Conservation (phyloP, 2,113 vertebrate species). For the Struthidea cinerea region DNA sequence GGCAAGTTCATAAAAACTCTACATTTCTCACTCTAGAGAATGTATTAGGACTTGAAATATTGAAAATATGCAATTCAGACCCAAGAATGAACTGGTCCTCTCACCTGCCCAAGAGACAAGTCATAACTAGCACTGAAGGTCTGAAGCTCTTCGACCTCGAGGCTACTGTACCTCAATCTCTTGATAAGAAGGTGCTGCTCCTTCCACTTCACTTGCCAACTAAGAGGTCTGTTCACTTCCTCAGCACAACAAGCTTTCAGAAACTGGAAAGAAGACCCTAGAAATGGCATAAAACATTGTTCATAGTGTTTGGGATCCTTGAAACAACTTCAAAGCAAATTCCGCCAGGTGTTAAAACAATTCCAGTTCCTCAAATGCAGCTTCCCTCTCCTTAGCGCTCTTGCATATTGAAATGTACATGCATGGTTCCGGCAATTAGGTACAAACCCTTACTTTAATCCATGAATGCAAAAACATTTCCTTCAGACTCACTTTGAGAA, state of each 20-base stretch:
- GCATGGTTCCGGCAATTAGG: neutral
- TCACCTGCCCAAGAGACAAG: neutral
- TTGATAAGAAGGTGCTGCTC: neutral
- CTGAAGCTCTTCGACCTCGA: rapidly evolving
- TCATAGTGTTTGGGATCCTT: neutral
- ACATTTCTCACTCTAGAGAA: neutral
- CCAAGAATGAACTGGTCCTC: neutral
- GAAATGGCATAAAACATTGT: neutral
- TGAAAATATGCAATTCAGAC: neutral
- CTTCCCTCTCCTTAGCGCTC: neutral
- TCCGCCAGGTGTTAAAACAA: neutral
- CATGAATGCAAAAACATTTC: neutral
- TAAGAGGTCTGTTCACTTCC: neutral
- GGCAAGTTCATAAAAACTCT: neutral
- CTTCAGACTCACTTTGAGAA: neutral
- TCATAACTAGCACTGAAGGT: neutral
- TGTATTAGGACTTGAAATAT: neutral
- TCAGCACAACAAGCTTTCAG: neutral
- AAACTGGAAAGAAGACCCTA: neutral
- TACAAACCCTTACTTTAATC: neutral
- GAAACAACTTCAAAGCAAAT: neutral
- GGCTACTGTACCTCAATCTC: neutral
- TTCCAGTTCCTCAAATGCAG: neutral
- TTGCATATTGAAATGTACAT: neutral
- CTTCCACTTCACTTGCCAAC: neutral